A percentile compares a stretch with the other conserved stretches of the same genome.
Evolutionary conservation across 2,888 invertebrate species (phyloP).

Genomic region (Tenthredo scrophulariae): DNA sequence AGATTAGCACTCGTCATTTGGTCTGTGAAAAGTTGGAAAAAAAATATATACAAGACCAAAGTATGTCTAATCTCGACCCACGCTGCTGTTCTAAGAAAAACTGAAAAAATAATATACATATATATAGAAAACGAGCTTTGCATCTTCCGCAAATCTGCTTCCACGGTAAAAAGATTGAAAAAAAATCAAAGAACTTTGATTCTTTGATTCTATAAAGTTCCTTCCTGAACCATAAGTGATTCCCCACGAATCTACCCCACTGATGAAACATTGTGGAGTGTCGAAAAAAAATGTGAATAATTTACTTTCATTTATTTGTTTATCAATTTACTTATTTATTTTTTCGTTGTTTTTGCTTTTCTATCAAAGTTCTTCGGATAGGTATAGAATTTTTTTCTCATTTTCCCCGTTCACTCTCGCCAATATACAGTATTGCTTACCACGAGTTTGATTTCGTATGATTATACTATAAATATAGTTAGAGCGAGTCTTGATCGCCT

Average conservation of each 20-base stretch:
- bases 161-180: background rate
- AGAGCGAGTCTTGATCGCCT: background rate
- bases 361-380: background rate
- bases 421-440: conserved; percentile 49
- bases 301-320: background rate
- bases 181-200: background rate
- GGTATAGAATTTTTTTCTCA: background rate
- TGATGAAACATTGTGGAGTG: conserved; percentile 32
- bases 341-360: background rate
- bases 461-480: conserved; percentile 8
- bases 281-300: conserved; percentile 32
- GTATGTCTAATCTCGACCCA: background rate
- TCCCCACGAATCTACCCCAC: background rate
- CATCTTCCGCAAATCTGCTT: conserved; percentile 38
- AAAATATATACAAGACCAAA: background rate
- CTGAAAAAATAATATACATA: background rate
- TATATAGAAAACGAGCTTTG: background rate
- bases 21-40: background rate
- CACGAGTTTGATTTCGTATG: background rate
- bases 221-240: conserved; percentile 39
- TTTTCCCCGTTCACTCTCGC: conserved; percentile 27
- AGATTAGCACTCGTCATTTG: background rate
- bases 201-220: background rate
- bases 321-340: background rate
- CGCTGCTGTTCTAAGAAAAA: background rate